Conservation (phyloP, 2,113 vertebrate genomes). For the Synodontis membranacea region DNA sequence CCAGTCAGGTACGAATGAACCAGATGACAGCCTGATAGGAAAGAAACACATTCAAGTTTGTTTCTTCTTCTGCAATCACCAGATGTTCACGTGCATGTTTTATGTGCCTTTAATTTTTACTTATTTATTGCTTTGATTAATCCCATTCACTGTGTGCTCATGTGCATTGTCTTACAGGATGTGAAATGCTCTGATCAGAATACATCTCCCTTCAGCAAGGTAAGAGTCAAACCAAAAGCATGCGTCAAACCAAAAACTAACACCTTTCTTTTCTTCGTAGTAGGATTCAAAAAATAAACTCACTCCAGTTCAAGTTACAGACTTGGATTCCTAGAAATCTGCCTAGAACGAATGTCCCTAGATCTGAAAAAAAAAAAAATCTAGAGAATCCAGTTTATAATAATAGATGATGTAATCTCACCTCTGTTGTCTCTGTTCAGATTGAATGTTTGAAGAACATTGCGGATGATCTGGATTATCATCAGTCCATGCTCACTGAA, state of each 20-base stretch:
- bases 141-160: neutral
- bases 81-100: neutral
- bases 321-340: neutral
- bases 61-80: neutral
- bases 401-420: neutral
- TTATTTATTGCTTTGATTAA: neutral
- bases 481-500: conserved; percentile 51
- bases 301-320: too few species aligned
- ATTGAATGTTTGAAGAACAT: conserved; percentile 68
- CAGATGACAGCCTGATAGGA: neutral
- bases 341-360: neutral
- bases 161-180: conserved; percentile 63
- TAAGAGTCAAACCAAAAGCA: conserved; percentile 54
- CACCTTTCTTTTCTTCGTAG: neutral
- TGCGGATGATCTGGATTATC: conserved; percentile 65
- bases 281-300: neutral
- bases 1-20: conserved; percentile 56
- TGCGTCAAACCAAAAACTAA: neutral
- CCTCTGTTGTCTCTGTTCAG: conserved; percentile 50
- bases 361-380: neutral
- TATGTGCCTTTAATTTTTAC: conserved; percentile 2
- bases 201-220: conserved; percentile 68
- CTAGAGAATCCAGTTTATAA: neutral
- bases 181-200: conserved; percentile 63
- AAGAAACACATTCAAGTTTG: neutral